Evolutionary conservation across 2,797 vertebrate species (phyloP).

Genomic region (Sebastes jordani): DNA sequence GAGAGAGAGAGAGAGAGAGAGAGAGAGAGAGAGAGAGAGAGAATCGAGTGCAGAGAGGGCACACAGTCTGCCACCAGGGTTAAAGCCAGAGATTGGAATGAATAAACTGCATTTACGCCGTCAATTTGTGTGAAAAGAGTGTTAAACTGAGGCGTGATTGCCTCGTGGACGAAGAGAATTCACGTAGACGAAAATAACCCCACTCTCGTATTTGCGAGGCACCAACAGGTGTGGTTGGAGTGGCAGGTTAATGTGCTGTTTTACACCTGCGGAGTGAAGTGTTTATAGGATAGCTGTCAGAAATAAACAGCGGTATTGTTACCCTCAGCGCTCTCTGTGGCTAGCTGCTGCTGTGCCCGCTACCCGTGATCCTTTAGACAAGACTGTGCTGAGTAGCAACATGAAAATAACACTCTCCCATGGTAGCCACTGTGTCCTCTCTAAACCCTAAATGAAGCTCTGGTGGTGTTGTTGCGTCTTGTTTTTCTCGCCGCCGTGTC

Average conservation of each 20-base stretch:
- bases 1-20: neutral
- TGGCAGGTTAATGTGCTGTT: slow-evolving; percentile 47
- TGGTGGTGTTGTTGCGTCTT: neutral
- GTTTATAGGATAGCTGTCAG: slow-evolving; percentile 49
- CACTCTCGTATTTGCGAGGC: neutral
- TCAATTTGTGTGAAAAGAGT: neutral
- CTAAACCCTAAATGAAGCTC: neutral
- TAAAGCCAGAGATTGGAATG: neutral
- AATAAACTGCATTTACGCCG: slow-evolving; percentile 9
- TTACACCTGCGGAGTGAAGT: slow-evolving; percentile 38
- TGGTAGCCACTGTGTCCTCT: neutral
- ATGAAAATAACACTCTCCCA: slow-evolving; percentile 13
- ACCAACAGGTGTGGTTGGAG: slow-evolving; percentile 15
- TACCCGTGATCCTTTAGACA: slow-evolving; percentile 24
- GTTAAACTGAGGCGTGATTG: neutral
- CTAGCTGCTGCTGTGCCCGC: neutral
- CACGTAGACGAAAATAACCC: neutral
- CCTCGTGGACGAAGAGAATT: neutral
- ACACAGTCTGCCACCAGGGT: slow-evolving; percentile 1
- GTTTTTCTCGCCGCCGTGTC: slow-evolving; percentile 19
- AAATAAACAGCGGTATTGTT: slow-evolving; percentile 22
- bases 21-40: neutral
- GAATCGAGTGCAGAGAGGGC: slow-evolving; percentile 12
- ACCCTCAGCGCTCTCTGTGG: neutral
- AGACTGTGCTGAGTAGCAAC: slow-evolving; percentile 11